Evolutionary conservation across 1,140 invertebrate species (phyloP).

Genomic region (Caerostris extrusa): DNA sequence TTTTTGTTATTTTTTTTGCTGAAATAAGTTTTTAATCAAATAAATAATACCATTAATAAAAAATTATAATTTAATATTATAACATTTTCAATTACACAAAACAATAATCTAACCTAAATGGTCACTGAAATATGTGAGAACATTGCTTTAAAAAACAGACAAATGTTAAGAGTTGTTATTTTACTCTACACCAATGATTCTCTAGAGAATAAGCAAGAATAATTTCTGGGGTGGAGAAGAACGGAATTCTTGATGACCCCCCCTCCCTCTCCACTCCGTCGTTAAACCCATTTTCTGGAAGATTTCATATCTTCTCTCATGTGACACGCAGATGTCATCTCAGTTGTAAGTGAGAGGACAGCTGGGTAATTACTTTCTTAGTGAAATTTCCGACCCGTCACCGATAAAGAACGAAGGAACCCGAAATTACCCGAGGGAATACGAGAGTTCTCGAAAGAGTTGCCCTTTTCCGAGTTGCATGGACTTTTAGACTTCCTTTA

Average conservation of each 20-base stretch:
- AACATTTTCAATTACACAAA: too few relatives aligned
- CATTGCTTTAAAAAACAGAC: too few relatives aligned
- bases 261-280: not conserved
- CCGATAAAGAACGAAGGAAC: not conserved
- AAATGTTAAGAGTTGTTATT: too few relatives aligned
- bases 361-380: not conserved
- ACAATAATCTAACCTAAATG: too few relatives aligned
- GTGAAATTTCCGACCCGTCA: not conserved
- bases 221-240: not conserved
- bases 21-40: too few relatives aligned
- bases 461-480: too few relatives aligned
- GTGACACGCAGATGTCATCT: not conserved
- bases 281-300: not conserved
- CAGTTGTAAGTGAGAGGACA: not conserved
- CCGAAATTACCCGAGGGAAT: constrained; percentile 11
- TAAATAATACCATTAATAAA: too few relatives aligned
- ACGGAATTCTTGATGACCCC: not conserved
- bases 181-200: not conserved
- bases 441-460: not conserved
- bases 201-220: not conserved
- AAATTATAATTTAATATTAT: too few relatives aligned
- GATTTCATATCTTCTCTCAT: not conserved
- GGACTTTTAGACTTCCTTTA: too few relatives aligned
- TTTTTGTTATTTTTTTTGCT: too few relatives aligned
- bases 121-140: too few relatives aligned